A percentile compares a stretch with the other conserved stretches of the same genome.
Evolutionary conservation across 2,113 vertebrate species (phyloP).

Genomic region (Anas platyrhynchos): DNA sequence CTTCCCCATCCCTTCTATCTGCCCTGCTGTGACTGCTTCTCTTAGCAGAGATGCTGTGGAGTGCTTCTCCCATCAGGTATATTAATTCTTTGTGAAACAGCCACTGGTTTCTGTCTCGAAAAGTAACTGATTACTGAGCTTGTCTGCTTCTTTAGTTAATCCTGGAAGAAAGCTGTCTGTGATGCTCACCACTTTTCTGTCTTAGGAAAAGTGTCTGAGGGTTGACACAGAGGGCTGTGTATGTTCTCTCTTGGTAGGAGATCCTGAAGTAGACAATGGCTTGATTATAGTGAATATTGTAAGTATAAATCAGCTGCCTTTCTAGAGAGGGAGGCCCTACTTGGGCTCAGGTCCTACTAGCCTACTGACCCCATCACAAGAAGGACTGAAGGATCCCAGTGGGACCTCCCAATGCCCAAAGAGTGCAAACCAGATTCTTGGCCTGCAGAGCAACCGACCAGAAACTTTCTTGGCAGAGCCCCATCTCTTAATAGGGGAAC

Average conservation of each 20-base stretch:
- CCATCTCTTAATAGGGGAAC: not conserved
- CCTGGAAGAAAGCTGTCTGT: not conserved
- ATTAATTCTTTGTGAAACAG: not conserved
- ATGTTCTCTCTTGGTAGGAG: not conserved
- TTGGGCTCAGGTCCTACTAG: not conserved
- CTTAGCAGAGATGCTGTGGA: not conserved
- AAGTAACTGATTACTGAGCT: not conserved
- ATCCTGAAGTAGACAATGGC: not conserved
- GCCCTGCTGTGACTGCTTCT: not conserved
- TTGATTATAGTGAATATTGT: not conserved
- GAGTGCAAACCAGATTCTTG: not conserved
- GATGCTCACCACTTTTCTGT: not conserved
- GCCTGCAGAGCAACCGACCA: not conserved
- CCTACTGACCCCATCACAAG: not conserved
- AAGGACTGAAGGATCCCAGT: not conserved
- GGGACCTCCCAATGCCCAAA: not conserved
- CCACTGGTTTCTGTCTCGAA: not conserved
- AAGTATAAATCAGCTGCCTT: not conserved
- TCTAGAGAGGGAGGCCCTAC: not conserved
- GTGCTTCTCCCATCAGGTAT: not conserved
- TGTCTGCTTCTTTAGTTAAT: not conserved
- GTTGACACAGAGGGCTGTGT: not conserved
- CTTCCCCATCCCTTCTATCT: not conserved
- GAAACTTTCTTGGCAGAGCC: not conserved
- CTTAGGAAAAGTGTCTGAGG: not conserved